A percentile compares a stretch with the other conserved stretches of the same genome.
These are phyloP conservation scores for Phyto melanocephala DNA, from an alignment of 2,888 invertebrate species.

Conservation along the genomic window DNA sequence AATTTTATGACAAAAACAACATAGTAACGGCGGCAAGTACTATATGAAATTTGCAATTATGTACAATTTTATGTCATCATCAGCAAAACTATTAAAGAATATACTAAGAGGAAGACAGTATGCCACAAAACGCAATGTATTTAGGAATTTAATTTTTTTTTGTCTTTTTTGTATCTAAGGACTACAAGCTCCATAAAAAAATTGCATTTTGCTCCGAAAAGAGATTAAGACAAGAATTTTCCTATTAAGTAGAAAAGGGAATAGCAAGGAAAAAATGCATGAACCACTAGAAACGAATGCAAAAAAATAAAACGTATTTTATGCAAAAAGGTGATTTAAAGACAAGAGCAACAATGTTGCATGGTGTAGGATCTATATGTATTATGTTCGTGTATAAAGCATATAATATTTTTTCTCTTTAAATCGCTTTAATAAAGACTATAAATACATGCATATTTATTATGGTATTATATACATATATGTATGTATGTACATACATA, in stretches of 20 bases:
- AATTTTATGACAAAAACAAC: slow-evolving; percentile 31
- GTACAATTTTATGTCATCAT: slow-evolving; percentile 54
- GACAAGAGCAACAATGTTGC: slow-evolving; percentile 17
- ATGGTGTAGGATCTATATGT: not conserved
- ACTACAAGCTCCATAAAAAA: not conserved
- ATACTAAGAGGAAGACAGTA: not conserved
- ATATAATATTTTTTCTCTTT: too few species aligned
- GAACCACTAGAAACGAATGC: not conserved
- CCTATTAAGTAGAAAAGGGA: not conserved
- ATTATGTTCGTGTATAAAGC: not conserved
- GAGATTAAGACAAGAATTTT: slow-evolving; percentile 27
- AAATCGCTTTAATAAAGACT: too few species aligned
- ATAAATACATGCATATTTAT: too few species aligned
- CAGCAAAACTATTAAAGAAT: slow-evolving; percentile 15
- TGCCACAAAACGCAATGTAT: not conserved
- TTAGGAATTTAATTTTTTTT: not conserved
- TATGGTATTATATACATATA: too few species aligned
- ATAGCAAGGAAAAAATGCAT: not conserved
- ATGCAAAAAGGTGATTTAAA: slow-evolving; percentile 21
- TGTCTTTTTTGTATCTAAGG: too few species aligned
- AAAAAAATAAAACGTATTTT: too few species aligned
- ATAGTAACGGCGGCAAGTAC: not conserved
- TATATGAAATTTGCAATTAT: slow-evolving; percentile 26
- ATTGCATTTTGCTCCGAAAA: not conserved
- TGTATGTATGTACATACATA: too few species aligned